Percentiles rank a stretch among this genome's conserved stretches.
Evolutionary conservation across 2,888 invertebrate species (phyloP).

Genomic region (Anorthoa munda): DNA sequence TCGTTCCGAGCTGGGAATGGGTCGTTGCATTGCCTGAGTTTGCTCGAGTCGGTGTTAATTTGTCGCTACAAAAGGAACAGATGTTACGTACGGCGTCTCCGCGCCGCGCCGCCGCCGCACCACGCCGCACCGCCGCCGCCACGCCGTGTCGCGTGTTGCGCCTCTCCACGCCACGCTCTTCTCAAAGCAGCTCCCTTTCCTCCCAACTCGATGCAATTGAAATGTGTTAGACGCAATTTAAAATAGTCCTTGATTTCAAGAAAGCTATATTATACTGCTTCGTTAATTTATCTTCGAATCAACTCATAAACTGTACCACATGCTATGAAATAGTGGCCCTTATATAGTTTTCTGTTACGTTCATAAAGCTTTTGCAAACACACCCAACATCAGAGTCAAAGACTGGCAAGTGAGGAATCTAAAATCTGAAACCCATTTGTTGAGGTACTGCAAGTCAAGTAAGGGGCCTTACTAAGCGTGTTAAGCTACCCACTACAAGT

Average conservation of each 20-base stretch:
- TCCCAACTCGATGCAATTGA: constrained; percentile 7
- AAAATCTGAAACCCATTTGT: neutral
- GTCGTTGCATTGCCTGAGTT: constrained; percentile 84
- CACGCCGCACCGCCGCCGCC: constrained; percentile 54
- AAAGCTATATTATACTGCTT: neutral
- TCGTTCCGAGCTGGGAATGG: constrained; percentile 83
- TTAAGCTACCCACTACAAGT: no score
- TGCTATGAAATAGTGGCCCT: neutral
- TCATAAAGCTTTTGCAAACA: neutral
- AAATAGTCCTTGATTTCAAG: neutral
- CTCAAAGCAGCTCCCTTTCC: constrained; percentile 6
- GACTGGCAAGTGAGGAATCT: neutral
- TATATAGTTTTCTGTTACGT: neutral
- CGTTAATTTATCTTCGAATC: neutral
- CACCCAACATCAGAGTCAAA: neutral
- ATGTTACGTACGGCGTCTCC: constrained; percentile 78
- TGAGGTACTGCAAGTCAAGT: neutral
- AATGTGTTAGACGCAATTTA: constrained; percentile 3
- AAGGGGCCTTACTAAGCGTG: neutral
- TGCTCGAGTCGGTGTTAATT: constrained; percentile 87
- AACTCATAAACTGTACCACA: neutral
- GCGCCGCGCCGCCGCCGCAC: constrained; percentile 45
- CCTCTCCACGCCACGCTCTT: constrained; percentile 20
- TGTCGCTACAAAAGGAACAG: constrained; percentile 87
- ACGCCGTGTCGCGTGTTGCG: constrained; percentile 69